Base-by-base conservation (phyloP, 2,113 vertebrate species). In the Esox niger region DNA sequence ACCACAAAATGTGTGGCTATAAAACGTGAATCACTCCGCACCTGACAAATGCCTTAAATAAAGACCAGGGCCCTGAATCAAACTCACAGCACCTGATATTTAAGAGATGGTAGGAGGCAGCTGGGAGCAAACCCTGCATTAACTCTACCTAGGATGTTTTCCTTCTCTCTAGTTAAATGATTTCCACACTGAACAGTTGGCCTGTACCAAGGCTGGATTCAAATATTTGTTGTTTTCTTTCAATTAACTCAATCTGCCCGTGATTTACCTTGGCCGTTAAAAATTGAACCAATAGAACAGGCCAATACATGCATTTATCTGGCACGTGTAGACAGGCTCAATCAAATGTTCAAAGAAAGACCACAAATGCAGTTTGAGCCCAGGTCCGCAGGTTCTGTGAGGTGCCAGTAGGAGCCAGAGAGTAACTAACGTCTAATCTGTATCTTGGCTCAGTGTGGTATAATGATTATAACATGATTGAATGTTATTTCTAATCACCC, bases 1-100 rank as follows among this genome's bases (percentile, higher is more conserved):
- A 87, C 87, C 84, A 38, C 86, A 89, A 87, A 88, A 84, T 88
- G 74, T 52, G 74, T 15, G 58, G 82, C 80, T 79, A 82, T 90
- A 89, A 91, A 91, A 86, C 77, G 69, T 59, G 62, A 56, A 74
- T 79, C 75, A 78, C 79, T 79, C 78, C 30, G 66, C 77, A 76
- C 57, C 83, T 84, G 77, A 83, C 71, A 81, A 83, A 74, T 71
- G 73, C 70, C 70, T 84, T 85, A 85, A 87, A 85, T 85, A 80
- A 78, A 88, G 81, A 49, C 70, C 71, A 64, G 70, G 70, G 72
- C 68, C 63, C 52, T 84, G 83, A 89, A 87, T 89, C 80, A 89
- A 87, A 79, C 70, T 59, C n/a, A 38, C 6, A 33, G 63, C 67
- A 89, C 80, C 85, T 84, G 77, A 86, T 87, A 70, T 85, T 89